phyloP scores from a whole-genome alignment of 2,797 vertebrate genomes.

The Podarcis lilfordi region DNA sequence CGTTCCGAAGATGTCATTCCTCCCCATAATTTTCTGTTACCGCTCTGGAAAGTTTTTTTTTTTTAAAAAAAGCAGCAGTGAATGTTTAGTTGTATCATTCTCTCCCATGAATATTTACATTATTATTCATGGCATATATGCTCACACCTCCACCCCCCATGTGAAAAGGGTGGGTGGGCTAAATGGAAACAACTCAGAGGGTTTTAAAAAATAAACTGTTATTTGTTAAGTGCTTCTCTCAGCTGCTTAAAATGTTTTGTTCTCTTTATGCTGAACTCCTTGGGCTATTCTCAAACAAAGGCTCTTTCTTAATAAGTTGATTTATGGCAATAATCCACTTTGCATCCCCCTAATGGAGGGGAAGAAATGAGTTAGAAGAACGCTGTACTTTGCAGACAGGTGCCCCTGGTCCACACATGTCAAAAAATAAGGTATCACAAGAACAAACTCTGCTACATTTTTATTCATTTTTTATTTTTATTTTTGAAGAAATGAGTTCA shows the following conservation, averaged over 20 bases:
- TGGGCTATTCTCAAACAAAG: constrained; percentile 26
- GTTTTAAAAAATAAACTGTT: not conserved
- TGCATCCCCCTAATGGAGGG: constrained; percentile 30
- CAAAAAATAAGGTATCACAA: not conserved
- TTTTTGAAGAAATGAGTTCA: constrained; percentile 11
- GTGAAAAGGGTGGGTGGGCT: constrained; percentile 5
- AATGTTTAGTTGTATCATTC: constrained; percentile 5
- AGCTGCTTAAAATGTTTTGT: constrained; percentile 24
- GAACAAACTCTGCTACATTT: constrained; percentile 10
- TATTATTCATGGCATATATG: constrained; percentile 37
- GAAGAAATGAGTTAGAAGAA: constrained; percentile 28
- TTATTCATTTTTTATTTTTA: not conserved
- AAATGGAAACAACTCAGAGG: constrained; percentile 7
- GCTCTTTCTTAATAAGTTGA: constrained; percentile 39
- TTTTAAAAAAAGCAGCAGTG: not conserved
- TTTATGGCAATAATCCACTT: constrained; percentile 46
- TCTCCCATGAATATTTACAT: constrained; percentile 39
- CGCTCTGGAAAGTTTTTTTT: not conserved
- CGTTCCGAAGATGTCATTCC: constrained; percentile 26
- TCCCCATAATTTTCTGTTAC: constrained; percentile 17
- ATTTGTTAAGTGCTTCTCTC: not conserved
- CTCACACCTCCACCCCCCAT: constrained; percentile 15
- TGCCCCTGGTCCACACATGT: not conserved
- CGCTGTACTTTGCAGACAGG: not conserved
- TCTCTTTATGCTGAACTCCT: not conserved